phyloP scores from a whole-genome alignment of 2,797 vertebrate species.

The Paramormyrops hopkinsi region DNA sequence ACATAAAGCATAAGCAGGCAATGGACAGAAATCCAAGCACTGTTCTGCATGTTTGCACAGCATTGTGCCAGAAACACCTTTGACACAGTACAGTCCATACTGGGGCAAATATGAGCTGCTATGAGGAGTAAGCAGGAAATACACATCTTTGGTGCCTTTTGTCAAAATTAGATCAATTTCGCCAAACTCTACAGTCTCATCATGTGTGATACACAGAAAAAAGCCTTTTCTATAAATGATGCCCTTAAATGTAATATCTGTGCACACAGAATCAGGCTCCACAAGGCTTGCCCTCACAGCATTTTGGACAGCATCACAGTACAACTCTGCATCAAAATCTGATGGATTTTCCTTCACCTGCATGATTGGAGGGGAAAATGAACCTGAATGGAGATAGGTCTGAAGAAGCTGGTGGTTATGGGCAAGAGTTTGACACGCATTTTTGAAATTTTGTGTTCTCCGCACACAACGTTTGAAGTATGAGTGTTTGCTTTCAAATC shows the following conservation, averaged over 20 bases:
- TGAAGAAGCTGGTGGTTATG: neutral
- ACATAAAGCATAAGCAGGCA: too few relatives aligned
- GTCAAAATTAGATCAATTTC: too few relatives aligned
- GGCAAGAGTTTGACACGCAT: neutral
- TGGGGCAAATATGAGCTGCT: too few relatives aligned
- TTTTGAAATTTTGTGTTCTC: neutral
- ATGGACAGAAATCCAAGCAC: neutral
- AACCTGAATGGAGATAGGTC: neutral
- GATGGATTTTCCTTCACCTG: neutral
- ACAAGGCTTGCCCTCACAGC: neutral
- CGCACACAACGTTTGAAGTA: neutral
- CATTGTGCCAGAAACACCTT: neutral
- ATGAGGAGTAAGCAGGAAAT: too few relatives aligned
- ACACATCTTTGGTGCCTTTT: too few relatives aligned
- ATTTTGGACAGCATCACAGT: neutral
- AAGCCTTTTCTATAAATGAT: too few relatives aligned
- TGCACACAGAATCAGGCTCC: neutral
- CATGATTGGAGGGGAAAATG: neutral
- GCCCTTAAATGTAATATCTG: too few relatives aligned
- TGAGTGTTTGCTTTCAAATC: neutral
- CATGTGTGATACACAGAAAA: too few relatives aligned
- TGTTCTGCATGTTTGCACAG: neutral
- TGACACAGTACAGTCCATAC: too few relatives aligned
- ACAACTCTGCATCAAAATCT: neutral
- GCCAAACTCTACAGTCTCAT: too few relatives aligned